A percentile compares a stretch with the other conserved stretches of the same genome.
Conservation (phyloP, 37 sponge, comb jelly and placozoan species). For the Chondrosia reniformis region DNA sequence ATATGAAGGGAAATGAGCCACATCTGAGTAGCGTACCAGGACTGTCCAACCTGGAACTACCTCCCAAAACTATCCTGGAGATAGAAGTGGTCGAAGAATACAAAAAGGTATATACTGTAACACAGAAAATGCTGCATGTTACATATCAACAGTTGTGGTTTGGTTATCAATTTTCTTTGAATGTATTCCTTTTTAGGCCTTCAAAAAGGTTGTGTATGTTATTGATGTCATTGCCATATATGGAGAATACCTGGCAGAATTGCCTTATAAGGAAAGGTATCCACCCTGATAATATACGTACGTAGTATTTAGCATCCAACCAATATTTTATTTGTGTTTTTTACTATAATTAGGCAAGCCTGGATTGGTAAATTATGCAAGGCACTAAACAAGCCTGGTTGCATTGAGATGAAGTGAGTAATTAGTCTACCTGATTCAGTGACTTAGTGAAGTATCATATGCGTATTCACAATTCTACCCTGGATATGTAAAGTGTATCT, state of each 20-base stretch:
- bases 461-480: too few relatives aligned
- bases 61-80: constrained; percentile 56
- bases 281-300: too few relatives aligned
- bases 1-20: background rate
- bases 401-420: background rate
- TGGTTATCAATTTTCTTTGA: too few relatives aligned
- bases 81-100: constrained; percentile 43
- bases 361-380: background rate
- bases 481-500: too few relatives aligned
- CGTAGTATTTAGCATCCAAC: too few relatives aligned
- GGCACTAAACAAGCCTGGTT: constrained; percentile 7
- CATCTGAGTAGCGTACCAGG: background rate
- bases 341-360: background rate
- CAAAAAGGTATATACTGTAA: background rate
- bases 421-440: too few relatives aligned
- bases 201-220: constrained; percentile 49
- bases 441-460: too few relatives aligned
- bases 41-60: constrained; percentile 39
- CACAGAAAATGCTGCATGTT: too few relatives aligned
- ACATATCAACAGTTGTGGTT: too few relatives aligned
- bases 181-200: too few relatives aligned
- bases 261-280: constrained; percentile 64
- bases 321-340: background rate
- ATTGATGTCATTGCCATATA: constrained; percentile 53
- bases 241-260: constrained; percentile 22